Base-by-base conservation (phyloP, 2,113 vertebrate genomes). In the Hirundichthys speculiger region DNA sequence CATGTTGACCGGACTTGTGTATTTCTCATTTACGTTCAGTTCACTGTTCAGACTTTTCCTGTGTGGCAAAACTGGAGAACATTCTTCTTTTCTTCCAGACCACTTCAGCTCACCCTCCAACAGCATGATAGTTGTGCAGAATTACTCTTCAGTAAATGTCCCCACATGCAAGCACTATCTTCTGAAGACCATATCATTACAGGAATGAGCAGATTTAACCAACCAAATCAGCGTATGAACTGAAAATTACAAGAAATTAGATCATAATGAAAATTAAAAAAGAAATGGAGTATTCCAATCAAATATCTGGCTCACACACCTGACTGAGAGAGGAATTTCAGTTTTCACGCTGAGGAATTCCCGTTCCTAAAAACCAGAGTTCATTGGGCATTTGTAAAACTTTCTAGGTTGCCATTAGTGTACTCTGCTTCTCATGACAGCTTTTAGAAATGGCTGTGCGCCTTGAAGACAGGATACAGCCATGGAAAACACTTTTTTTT, bases 291-390 rank as follows among this genome's bases (percentile, higher is more conserved):
- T 21, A 13, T 45, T 45, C 15, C 3, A 13, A 46, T 16, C 11
- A 30, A 20, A 12, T 21, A 52, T 60, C 40, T 56, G 64, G 2
- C 20, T 67, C 43, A 0, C 54, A 70, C 72, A 73, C 61, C 77
- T 79, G 74, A 75, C 61, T 41, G 65, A 27, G 45, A 72, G 60
- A 73, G 57, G 69, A 80, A 69, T 82, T 68, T 56, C 21, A 57
- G 7, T 63, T 59, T 41, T 52, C 59, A 38, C 68, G 10, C 9
- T n/a, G 60, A 73, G 57, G 69, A 80, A 69, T 82, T 68, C 53
- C 21, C 54, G 7, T 63, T 59, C 40, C 22, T 55, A 45, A 60
- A 52, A 21, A 52, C 62, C 16, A 16, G 40, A 77, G 69, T 75
- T 83, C 55, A 75, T 18, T 4, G 50, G 22, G 20, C 48, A 16